phyloP scores from a whole-genome alignment of 2,797 vertebrate genomes.

The Myripristis murdjan region DNA sequence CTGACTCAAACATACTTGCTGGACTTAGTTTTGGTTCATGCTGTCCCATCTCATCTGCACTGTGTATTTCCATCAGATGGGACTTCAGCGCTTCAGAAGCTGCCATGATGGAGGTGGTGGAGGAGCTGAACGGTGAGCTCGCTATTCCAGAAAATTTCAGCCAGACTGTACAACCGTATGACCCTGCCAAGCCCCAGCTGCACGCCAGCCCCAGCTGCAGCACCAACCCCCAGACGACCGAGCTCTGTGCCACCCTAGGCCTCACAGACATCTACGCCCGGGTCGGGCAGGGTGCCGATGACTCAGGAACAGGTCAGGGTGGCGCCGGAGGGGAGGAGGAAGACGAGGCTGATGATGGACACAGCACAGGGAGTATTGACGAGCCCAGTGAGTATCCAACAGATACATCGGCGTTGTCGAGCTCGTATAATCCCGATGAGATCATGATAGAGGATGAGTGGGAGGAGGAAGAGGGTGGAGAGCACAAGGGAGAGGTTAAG shows the following conservation, averaged over 20 bases:
- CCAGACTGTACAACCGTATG: constrained; percentile 85
- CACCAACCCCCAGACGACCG: constrained; percentile 95
- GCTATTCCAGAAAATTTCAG: constrained; percentile 93
- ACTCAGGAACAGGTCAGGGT: constrained; percentile 35
- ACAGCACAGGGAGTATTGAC: constrained; percentile 86
- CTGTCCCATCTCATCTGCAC: background rate
- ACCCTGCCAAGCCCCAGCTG: constrained; percentile 87
- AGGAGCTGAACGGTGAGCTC: constrained; percentile 90
- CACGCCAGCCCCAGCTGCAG: constrained; percentile 82
- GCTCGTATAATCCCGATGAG: constrained; percentile 95
- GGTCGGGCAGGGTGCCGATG: constrained; percentile 80
- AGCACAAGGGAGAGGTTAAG: constrained; percentile 30
- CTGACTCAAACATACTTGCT: background rate
- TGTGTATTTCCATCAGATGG: constrained; percentile 87
- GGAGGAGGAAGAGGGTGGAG: constrained; percentile 83
- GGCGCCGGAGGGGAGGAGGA: constrained; percentile 75
- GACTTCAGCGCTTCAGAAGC: constrained; percentile 93
- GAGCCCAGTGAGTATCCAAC: constrained; percentile 93
- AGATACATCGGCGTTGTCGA: constrained; percentile 90
- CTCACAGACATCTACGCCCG: constrained; percentile 91
- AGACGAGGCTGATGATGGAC: constrained; percentile 84
- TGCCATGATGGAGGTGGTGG: constrained; percentile 89
- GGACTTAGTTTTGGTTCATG: background rate
- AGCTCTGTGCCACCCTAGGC: constrained; percentile 92
- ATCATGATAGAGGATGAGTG: constrained; percentile 96